Evolutionary conservation across 2,888 invertebrate species (phyloP).

Genomic region (Pelosia muscerda): DNA sequence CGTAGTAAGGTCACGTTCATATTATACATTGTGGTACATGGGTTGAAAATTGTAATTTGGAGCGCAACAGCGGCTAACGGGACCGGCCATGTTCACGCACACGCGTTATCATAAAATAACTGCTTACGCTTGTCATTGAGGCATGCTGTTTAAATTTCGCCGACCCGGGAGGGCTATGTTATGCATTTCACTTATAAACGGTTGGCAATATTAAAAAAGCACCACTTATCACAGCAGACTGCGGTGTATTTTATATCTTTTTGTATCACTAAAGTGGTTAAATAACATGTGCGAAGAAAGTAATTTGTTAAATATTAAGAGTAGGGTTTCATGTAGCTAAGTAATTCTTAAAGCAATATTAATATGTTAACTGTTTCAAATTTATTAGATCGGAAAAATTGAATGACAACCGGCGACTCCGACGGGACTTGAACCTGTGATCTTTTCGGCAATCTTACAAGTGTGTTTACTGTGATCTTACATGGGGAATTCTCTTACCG

Average conservation of each 20-base stretch:
- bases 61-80: conserved; percentile 56
- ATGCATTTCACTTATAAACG: background rate
- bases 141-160: background rate
- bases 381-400: no score
- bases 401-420: no score
- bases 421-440: no score
- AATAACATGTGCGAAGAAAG: background rate
- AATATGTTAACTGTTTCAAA: no score
- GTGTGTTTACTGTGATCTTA: no score
- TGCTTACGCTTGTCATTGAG: conserved; percentile 15
- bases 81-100: conserved; percentile 41
- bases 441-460: no score
- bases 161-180: background rate
- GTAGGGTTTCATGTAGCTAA: no score
- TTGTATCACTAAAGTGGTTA: background rate
- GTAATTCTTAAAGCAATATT: no score
- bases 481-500: no score
- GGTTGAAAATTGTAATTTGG: conserved; percentile 56
- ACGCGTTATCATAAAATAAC: conserved; percentile 45
- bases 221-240: background rate
- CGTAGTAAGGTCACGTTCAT: conserved; percentile 12
- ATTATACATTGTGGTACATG: conserved; percentile 6
- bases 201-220: background rate
- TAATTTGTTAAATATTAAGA: background rate
- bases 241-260: background rate